Evolutionary conservation across 1,140 invertebrate species (phyloP).

Genomic region (Drosophila bifasciata): DNA sequence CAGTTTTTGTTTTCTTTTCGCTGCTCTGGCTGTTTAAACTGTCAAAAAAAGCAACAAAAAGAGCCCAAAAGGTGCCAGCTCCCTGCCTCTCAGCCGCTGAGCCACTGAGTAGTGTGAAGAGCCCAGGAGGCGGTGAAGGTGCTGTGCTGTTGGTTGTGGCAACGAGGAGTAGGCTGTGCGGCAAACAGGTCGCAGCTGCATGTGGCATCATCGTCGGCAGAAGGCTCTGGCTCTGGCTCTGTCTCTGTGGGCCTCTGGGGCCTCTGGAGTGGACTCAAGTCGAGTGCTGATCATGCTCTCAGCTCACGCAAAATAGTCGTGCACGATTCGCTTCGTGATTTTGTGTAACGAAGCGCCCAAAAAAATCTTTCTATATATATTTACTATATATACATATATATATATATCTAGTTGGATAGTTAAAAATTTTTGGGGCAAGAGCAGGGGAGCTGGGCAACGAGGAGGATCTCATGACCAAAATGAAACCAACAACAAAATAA

Average conservation of each 20-base stretch:
- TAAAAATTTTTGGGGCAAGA: constrained; percentile 27
- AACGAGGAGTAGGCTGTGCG: not conserved
- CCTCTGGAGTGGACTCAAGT: constrained; percentile 33
- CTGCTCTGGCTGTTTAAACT: constrained; percentile 13
- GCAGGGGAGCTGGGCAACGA: not conserved
- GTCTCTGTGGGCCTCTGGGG: not conserved
- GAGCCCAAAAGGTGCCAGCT: constrained; percentile 27
- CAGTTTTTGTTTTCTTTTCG: constrained; percentile 5
- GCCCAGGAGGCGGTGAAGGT: not conserved
- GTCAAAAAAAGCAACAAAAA: constrained; percentile 14
- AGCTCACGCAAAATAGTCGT: constrained; percentile 84
- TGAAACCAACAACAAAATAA: constrained; percentile 55
- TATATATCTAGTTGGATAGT: constrained; percentile 32
- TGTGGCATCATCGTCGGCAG: constrained; percentile 20
- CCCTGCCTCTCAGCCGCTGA: no score
- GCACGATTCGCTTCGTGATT: constrained; percentile 84
- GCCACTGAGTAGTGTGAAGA: constrained; percentile 17
- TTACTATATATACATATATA: constrained; percentile 32
- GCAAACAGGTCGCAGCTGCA: constrained; percentile 49
- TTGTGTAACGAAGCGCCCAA: constrained; percentile 82
- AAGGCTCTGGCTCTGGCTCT: no score
- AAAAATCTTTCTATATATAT: constrained; percentile 58
- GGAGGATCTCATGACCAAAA: constrained; percentile 65
- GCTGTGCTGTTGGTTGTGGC: not conserved
- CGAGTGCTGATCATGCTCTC: constrained; percentile 79